Conservation (phyloP, 2,888 invertebrate species). For the Galerucella pusilla region DNA sequence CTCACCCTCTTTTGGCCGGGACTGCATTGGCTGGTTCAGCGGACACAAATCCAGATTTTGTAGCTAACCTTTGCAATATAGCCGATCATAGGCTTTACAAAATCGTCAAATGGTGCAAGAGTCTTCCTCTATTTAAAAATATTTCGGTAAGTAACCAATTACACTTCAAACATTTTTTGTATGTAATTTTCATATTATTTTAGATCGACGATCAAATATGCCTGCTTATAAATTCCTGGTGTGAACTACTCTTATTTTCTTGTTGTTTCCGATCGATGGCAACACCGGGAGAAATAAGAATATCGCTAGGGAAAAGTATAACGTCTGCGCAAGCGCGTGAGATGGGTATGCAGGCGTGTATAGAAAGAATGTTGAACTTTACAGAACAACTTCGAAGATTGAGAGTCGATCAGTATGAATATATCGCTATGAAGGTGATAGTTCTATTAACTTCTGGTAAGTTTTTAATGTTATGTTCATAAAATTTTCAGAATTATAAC, state of each 20-base stretch:
- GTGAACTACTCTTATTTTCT: conserved; percentile 89
- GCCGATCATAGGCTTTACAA: conserved; percentile 96
- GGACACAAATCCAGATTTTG: conserved; percentile 83
- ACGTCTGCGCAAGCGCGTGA: conserved; percentile 76
- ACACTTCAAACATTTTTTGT: not conserved
- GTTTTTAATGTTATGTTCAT: conserved; percentile 8
- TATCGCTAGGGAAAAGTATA: conserved; percentile 72
- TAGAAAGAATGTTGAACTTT: conserved; percentile 94
- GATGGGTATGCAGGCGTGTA: conserved; percentile 85
- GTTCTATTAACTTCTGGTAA: conserved; percentile 90
- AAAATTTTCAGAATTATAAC: too few species aligned
- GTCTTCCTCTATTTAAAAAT: conserved; percentile 94
- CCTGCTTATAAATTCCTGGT: conserved; percentile 97
- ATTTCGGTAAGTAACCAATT: conserved; percentile 76
- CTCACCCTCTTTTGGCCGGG: conserved; percentile 70
- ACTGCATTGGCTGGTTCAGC: conserved; percentile 65
- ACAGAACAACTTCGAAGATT: conserved; percentile 91
- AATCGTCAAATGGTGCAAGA: conserved; percentile 99
- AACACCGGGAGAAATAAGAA: conserved; percentile 87
- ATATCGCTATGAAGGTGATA: conserved; percentile 95
- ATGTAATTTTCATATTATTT: not conserved
- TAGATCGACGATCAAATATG: conserved; percentile 98
- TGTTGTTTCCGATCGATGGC: conserved; percentile 95
- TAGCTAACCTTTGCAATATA: conserved; percentile 91
- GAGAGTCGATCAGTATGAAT: conserved; percentile 94